These are phyloP conservation scores for Luscinia megarhynchos DNA, from an alignment of 2,797 vertebrate genomes.

Conservation along the genomic window DNA sequence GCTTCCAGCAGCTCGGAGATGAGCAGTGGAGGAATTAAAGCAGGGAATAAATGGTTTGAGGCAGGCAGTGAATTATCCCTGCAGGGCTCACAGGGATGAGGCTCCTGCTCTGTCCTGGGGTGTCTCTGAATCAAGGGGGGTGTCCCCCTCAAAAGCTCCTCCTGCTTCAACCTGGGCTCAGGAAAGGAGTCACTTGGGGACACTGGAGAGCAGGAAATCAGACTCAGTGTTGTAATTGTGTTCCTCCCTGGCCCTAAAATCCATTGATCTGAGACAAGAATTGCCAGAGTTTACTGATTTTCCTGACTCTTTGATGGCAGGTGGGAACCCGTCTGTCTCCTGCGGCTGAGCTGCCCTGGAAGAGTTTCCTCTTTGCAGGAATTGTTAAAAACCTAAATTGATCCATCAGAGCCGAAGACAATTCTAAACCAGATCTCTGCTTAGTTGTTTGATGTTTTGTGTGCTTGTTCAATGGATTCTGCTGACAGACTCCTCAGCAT, in stretches of 20 bases:
- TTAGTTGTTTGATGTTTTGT: neutral
- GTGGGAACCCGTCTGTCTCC: neutral
- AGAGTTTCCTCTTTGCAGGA: constrained; percentile 13
- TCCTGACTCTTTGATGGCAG: neutral
- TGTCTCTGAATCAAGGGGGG: neutral
- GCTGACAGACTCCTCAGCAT: neutral
- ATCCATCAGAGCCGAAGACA: neutral
- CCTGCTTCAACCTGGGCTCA: neutral
- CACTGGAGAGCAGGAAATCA: neutral
- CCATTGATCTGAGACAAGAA: constrained; percentile 25
- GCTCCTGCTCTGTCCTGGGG: neutral
- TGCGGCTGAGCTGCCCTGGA: neutral
- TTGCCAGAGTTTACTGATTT: constrained; percentile 27
- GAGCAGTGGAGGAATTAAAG: neutral
- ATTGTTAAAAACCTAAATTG: neutral
- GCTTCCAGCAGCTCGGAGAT: neutral
- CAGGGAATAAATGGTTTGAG: neutral
- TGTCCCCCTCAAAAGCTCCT: neutral
- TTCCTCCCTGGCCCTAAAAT: constrained; percentile 40
- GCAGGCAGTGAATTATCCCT: neutral
- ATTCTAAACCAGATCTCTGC: neutral
- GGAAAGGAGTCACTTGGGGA: neutral
- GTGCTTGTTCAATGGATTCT: neutral
- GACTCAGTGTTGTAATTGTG: neutral
- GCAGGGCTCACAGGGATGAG: neutral